These are phyloP conservation scores for Brachirus orientalis DNA, from an alignment of 2,113 vertebrate genomes.

Conservation along the genomic window DNA sequence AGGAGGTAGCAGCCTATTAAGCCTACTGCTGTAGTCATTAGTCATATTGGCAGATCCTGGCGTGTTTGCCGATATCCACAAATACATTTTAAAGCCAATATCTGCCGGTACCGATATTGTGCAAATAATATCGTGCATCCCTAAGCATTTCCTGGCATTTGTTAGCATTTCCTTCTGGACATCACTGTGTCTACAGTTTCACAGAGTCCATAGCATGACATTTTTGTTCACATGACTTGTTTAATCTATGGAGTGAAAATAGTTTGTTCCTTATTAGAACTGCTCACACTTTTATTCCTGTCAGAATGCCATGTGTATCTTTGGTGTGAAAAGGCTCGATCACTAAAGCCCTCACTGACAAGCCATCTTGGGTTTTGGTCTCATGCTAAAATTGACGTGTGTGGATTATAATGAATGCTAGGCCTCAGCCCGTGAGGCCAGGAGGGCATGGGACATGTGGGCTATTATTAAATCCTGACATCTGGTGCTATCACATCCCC, in stretches of 20 bases:
- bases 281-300: neutral
- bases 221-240: too few species aligned
- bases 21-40: too few species aligned
- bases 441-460: conserved; percentile 45
- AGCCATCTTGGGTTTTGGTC: conserved; percentile 39
- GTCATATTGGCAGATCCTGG: too few species aligned
- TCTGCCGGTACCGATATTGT: too few species aligned
- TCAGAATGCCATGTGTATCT: conserved; percentile 13
- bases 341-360: conserved; percentile 43
- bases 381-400: conserved; percentile 60
- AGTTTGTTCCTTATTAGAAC: neutral
- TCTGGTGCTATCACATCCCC: conserved; percentile 48
- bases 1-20: too few species aligned
- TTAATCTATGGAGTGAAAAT: neutral
- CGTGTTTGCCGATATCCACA: too few species aligned
- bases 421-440: conserved; percentile 55
- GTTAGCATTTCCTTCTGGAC: too few species aligned
- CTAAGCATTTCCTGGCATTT: too few species aligned
- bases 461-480: conserved; percentile 74
- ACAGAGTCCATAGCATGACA: too few species aligned
- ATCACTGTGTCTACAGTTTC: too few species aligned
- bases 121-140: too few species aligned
- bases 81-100: too few species aligned
- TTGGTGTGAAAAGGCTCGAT: conserved; percentile 28
- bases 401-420: conserved; percentile 56